These are phyloP conservation scores for Xenopus tropicalis DNA, from an alignment of 2,113 vertebrate genomes.

Conservation along the genomic window DNA sequence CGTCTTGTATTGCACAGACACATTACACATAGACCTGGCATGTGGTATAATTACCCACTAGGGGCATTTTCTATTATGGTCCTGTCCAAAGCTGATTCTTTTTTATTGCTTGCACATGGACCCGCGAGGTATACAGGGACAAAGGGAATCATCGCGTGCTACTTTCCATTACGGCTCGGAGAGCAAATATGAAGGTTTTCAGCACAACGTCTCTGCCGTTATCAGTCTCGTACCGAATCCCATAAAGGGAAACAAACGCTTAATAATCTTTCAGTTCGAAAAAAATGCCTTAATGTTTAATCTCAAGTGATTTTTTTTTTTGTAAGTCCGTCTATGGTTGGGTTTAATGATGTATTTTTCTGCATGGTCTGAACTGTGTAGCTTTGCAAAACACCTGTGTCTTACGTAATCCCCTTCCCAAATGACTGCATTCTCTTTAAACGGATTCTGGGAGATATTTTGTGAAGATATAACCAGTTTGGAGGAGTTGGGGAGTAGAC, in stretches of 20 bases:
- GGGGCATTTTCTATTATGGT: constrained; percentile 27
- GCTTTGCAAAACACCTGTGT: constrained; percentile 55
- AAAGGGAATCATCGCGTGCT: not conserved
- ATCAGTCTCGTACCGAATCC: not conserved
- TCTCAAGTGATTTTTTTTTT: constrained; percentile 34
- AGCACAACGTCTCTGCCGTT: constrained; percentile 13
- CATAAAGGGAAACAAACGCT: constrained; percentile 28
- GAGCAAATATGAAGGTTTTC: constrained; percentile 4
- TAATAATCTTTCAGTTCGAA: constrained; percentile 28
- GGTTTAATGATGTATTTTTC: constrained; percentile 46
- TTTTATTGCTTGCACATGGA: constrained; percentile 31
- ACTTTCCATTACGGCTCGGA: not conserved
- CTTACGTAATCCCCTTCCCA: constrained; percentile 38
- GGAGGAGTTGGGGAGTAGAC: constrained; percentile 1
- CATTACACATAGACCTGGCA: constrained; percentile 35
- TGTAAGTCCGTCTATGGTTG: constrained; percentile 33
- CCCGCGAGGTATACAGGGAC: not conserved
- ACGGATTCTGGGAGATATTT: constrained; percentile 29
- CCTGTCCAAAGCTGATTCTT: not conserved
- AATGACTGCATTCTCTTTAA: constrained; percentile 34
- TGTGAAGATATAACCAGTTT: constrained; percentile 21
- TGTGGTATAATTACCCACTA: constrained; percentile 27
- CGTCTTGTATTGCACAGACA: constrained; percentile 6
- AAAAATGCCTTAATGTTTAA: constrained; percentile 41
- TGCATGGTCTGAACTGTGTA: constrained; percentile 50